phyloP scores from a whole-genome alignment of 2,797 vertebrate species.

The Gouania willdenowi region DNA sequence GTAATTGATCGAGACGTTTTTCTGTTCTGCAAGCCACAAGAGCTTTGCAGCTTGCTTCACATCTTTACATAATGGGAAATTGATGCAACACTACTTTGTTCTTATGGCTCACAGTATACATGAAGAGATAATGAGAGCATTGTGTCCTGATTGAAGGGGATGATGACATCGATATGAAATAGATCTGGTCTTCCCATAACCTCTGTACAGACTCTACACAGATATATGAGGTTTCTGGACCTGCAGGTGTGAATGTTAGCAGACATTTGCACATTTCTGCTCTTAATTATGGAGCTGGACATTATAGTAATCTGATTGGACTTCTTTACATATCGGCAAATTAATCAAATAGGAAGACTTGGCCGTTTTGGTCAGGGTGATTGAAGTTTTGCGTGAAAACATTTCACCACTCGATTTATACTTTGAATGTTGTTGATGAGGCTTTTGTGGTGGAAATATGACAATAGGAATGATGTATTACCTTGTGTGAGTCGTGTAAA shows the following conservation, averaged over 20 bases:
- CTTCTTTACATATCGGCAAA: no score
- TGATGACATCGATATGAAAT: conserved; percentile 69
- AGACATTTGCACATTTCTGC: conserved; percentile 45
- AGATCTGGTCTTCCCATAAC: conserved; percentile 35
- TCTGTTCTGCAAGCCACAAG: conserved; percentile 24
- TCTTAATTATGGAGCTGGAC: no score
- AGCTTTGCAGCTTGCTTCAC: conserved; percentile 30
- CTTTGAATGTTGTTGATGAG: no score
- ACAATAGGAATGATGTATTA: no score
- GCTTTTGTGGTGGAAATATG: no score
- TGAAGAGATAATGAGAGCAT: conserved; percentile 57
- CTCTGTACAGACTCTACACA: conserved; percentile 13
- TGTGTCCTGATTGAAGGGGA: conserved; percentile 51
- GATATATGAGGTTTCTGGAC: no score
- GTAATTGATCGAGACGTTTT: conserved; percentile 1
- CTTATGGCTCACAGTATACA: conserved; percentile 35
- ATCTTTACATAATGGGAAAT: conserved; percentile 44
- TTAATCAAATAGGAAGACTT: no score
- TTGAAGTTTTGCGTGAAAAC: no score
- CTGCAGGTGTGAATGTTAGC: conserved; percentile 41
- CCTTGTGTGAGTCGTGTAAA: no score
- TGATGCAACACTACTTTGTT: conserved; percentile 51
- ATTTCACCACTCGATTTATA: no score
- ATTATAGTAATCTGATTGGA: no score
- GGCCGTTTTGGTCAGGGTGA: no score